Evolutionary conservation across 2,888 invertebrate species (phyloP).

Genomic region (Aplocera efformata): DNA sequence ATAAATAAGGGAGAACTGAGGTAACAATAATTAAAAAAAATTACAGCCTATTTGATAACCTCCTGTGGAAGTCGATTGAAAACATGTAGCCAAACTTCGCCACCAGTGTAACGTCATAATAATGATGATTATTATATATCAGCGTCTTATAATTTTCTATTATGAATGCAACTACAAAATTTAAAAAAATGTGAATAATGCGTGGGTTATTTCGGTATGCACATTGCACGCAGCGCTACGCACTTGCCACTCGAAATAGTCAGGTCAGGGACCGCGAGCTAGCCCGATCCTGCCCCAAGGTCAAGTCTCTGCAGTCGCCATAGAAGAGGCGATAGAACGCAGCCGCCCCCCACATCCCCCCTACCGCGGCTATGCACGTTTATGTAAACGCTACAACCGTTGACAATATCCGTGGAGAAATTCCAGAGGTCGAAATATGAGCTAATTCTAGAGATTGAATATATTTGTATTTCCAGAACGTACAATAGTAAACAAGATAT

Average conservation of each 20-base stretch:
- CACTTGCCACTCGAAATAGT: conserved; percentile 80
- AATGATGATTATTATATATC: no score
- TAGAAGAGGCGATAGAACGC: conserved; percentile 27
- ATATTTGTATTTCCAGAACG: conserved; percentile 17
- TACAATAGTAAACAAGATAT: conserved; percentile 27
- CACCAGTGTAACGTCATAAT: no score
- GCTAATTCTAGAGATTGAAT: conserved; percentile 13
- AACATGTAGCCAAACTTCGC: no score
- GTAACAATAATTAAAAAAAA: no score
- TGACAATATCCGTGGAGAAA: conserved; percentile 15
- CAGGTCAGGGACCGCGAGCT: conserved; percentile 79
- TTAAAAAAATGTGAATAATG: no score
- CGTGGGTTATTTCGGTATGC: conserved; percentile 78
- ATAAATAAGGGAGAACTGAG: no score
- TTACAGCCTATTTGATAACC: no score
- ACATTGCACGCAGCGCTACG: conserved; percentile 76
- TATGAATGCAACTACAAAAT: no score
- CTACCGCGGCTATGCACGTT: conserved; percentile 42
- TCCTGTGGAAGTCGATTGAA: no score
- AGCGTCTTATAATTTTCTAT: no score
- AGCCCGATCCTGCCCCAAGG: conserved; percentile 79
- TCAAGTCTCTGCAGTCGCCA: conserved; percentile 67
- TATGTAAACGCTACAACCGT: conserved; percentile 40
- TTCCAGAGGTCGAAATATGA: conserved; percentile 12
- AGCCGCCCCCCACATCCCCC: conserved; percentile 31